A percentile compares a stretch with the other conserved stretches of the same genome.
Conservation (phyloP, 1,140 invertebrate species). For the Sarcophaga bullata region DNA sequence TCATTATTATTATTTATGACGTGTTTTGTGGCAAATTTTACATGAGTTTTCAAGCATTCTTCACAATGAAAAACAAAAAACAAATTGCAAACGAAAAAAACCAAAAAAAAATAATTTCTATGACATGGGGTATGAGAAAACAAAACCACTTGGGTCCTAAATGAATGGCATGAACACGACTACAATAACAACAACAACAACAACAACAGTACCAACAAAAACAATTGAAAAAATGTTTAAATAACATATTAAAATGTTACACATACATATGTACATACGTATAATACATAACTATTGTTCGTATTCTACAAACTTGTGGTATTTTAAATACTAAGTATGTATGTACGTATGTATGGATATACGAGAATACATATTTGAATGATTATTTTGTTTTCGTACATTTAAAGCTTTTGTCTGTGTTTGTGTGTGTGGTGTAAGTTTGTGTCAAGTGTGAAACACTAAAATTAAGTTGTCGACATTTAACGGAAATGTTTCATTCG, state of each 20-base stretch:
- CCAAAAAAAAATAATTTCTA: not conserved
- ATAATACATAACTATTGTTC: too few species aligned
- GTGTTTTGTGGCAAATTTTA: conserved; percentile 32
- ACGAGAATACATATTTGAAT: too few species aligned
- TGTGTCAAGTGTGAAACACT: conserved; percentile 9
- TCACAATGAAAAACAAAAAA: not conserved
- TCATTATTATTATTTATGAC: conserved; percentile 13
- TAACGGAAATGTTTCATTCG: conserved; percentile 6
- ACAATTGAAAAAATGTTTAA: conserved; percentile 11
- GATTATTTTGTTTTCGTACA: too few species aligned
- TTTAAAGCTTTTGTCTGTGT: not conserved
- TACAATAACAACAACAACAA: conserved; percentile 2
- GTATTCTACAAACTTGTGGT: too few species aligned
- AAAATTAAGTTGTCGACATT: conserved; percentile 26
- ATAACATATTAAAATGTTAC: conserved; percentile 17
- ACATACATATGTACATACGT: too few species aligned
- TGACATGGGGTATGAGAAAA: too few species aligned
- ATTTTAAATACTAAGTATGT: too few species aligned
- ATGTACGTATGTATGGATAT: too few species aligned
- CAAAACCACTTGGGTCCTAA: too few species aligned
- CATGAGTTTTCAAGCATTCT: conserved; percentile 28
- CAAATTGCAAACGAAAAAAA: not conserved
- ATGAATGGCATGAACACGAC: too few species aligned
- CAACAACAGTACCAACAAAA: not conserved
- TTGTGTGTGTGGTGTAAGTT: not conserved